Evolutionary conservation across 2,888 invertebrate genomes (phyloP), one percentile per base, ranked within the genome.

Genomic region (Drosophila koepferae): DNA sequence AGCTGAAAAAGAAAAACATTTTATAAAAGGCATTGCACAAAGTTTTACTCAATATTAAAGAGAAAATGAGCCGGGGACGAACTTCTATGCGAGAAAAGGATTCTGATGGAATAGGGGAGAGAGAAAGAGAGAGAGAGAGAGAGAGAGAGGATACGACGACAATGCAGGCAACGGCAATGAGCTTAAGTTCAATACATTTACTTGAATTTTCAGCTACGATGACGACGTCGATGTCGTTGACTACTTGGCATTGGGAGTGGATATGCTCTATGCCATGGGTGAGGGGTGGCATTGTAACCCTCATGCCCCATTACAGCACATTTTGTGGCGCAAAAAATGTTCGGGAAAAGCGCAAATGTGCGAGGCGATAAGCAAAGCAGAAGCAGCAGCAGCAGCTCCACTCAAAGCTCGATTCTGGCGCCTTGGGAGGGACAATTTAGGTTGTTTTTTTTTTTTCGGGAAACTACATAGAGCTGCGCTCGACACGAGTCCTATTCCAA

Each of bases 141-240:
- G 34, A 31, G 55, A 18, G 34, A 5, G 38, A 23, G 14, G 34
- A 54, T n/a, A 41, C 60, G 55, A 68, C 74, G 83, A 74, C 83
- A 82, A 63, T 75, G 74, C 75, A 63, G 60, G 75, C 75, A 76
- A 63, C 71, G 83, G 88, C 86, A 86, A 86, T 86, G 88, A 86
- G 86, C 86, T 86, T 86, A 88, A 86, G 86, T 86, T 86, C 86
- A 86, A 86, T 88, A 86, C 88, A 86, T 86, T 86, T 86, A 87
- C 88, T 83, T 86, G 86, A 88, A 82, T 85, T 78, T 86, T 56
- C 68, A 85, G 76, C 80, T 38, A 76, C 65, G 72, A 74, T 62
- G 80, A 68, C 67, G 76, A 76, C 73, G 72, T 36, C 66, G 63
- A 69, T 81, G 86, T 80, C 86, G 84, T 82, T 81, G 86, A 82